Conservation (phyloP, 2,888 invertebrate genomes). For the Spialia ferax region DNA sequence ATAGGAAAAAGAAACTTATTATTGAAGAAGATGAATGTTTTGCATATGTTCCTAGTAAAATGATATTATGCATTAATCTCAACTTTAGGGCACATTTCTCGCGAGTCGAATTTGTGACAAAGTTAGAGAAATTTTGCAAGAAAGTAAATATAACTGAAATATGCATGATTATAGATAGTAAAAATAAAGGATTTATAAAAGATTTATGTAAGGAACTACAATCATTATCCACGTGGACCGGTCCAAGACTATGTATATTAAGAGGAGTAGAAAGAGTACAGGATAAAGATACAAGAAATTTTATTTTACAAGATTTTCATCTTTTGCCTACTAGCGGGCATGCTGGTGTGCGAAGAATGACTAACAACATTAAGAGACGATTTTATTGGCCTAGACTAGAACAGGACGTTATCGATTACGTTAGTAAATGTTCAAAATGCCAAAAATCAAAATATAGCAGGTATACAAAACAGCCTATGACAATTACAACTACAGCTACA, state of each 20-base stretch:
- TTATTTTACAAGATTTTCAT: constrained; percentile 35
- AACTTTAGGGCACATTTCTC: constrained; percentile 25
- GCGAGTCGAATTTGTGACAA: constrained; percentile 31
- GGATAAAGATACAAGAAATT: constrained; percentile 4
- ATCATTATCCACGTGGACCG: constrained; percentile 10
- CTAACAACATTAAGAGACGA: constrained; percentile 32
- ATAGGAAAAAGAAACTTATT: background rate
- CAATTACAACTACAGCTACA: constrained; percentile 40
- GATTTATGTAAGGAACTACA: constrained; percentile 23
- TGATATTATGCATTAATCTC: constrained; percentile 20
- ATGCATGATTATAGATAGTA: constrained; percentile 10
- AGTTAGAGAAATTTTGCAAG: constrained; percentile 14
- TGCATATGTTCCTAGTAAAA: constrained; percentile 6
- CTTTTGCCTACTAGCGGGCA: constrained; percentile 32
- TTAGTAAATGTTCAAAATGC: constrained; percentile 21
- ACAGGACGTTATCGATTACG: constrained; percentile 32
- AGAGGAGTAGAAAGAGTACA: constrained; percentile 30
- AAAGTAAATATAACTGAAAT: background rate
- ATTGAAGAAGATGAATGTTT: constrained; percentile 2
- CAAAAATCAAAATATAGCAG: constrained; percentile 29
- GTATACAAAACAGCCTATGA: constrained; percentile 39
- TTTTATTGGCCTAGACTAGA: constrained; percentile 36
- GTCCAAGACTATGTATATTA: constrained; percentile 29
- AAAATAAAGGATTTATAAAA: constrained; percentile 30
- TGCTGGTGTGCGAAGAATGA: constrained; percentile 36